Conservation (phyloP, 2,797 vertebrate species). For the Antennarius maculatus region DNA sequence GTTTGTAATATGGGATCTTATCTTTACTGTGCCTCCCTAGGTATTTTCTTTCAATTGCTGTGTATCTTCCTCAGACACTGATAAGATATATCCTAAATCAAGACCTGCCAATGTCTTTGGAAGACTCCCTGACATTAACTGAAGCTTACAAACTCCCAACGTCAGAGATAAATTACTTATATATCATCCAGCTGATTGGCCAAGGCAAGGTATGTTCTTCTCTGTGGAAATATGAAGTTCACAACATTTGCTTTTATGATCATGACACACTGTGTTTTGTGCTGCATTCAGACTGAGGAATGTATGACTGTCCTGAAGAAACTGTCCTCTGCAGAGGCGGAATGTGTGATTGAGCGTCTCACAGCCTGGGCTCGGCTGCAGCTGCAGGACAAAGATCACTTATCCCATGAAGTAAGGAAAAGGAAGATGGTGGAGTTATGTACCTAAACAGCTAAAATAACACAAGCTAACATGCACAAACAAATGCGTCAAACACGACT, state of each 20-base stretch:
- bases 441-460: neutral
- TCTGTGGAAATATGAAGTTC: neutral
- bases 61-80: constrained; percentile 79
- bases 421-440: neutral
- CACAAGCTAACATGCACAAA: neutral
- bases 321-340: constrained; percentile 79
- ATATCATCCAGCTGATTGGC: constrained; percentile 86
- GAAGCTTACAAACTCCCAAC: constrained; percentile 85
- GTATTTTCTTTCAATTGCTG: neutral
- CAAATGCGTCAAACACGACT: neutral
- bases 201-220: constrained; percentile 81
- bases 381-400: constrained; percentile 83
- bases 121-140: constrained; percentile 90
- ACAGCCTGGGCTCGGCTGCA: constrained; percentile 86
- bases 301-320: constrained; percentile 84
- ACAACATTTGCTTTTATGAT: neutral
- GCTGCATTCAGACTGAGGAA: constrained; percentile 82
- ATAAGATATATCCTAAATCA: constrained; percentile 92
- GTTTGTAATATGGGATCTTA: neutral
- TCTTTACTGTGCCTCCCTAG: neutral
- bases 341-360: constrained; percentile 86
- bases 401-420: constrained; percentile 84
- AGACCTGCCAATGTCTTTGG: constrained; percentile 86
- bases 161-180: constrained; percentile 86
- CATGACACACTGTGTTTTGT: neutral